These are phyloP conservation scores for Polydrusus pterygomalis DNA, from an alignment of 2,888 invertebrate genomes.

Conservation along the genomic window DNA sequence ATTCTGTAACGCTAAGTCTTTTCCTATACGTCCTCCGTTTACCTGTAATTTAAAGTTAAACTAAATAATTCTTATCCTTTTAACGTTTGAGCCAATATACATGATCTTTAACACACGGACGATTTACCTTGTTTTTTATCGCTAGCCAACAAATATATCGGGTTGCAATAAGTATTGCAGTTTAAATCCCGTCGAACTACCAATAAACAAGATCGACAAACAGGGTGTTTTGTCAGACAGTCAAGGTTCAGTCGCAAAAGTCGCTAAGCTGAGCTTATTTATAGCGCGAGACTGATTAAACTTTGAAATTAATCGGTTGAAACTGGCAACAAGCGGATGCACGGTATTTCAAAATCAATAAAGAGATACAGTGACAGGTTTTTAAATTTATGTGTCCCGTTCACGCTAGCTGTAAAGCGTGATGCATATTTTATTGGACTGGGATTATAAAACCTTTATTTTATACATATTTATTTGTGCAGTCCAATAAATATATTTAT, in stretches of 20 bases:
- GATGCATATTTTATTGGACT: too few species aligned
- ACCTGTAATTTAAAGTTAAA: too few species aligned
- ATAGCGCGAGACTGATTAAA: slow-evolving; percentile 22
- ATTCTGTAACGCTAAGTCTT: too few species aligned
- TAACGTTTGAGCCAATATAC: background rate
- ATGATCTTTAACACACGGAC: background rate
- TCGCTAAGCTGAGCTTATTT: slow-evolving; percentile 14
- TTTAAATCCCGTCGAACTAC: slow-evolving; percentile 44
- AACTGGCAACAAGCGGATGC: background rate
- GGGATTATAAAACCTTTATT: too few species aligned
- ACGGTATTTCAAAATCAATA: slow-evolving; percentile 6
- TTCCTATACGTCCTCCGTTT: too few species aligned
- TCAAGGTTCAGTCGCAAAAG: slow-evolving; percentile 12
- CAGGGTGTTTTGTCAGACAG: slow-evolving; percentile 38
- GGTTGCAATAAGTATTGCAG: slow-evolving; percentile 35
- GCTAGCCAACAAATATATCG: slow-evolving; percentile 15
- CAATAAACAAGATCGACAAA: slow-evolving; percentile 44
- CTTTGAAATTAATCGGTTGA: slow-evolving; percentile 10
- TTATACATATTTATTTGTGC: too few species aligned
- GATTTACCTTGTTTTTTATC: slow-evolving; percentile 32
- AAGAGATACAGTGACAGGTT: slow-evolving; percentile 1
- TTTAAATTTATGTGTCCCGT: background rate
- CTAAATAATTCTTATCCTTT: too few species aligned
- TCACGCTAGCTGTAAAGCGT: background rate
- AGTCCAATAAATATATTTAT: too few species aligned